Base-by-base conservation (phyloP, 2,888 invertebrate genomes). In the Scaptomyza cyrtandrae region DNA sequence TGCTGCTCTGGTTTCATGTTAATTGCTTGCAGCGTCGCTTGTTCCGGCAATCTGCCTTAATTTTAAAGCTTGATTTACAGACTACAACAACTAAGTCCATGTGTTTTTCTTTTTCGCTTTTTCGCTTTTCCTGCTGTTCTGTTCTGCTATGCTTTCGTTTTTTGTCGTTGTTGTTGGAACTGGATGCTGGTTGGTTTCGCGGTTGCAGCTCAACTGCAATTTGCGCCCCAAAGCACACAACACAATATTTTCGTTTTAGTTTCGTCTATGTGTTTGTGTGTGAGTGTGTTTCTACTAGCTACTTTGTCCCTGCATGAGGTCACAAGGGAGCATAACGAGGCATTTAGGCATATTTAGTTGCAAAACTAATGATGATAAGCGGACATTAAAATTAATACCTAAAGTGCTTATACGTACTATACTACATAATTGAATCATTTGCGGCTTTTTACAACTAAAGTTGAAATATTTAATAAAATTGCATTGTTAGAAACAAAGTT, bases 41-140 rank as follows among this genome's bases (percentile, higher is more conserved):
- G 83, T 83, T 83, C 88, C 86, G 86, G 81, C 83, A 83, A 83
- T 83, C 83, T 83, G 84, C 88, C 84, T 83, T 83, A 88, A 88
- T 86, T 88, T 83, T 88, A 86, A 83, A 83, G 86, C 86, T 83
- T 86, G 88, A 83, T 88, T 83, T 88, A 83, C 86, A 77, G 71
- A 76, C 84, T 68, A 83, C 73, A 87, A 67, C 75, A 56, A 63
- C 41, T 1, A 5, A 56, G 13, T 45, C 41, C n/a, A 24, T n/a
- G 29, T 65, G 11, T 60, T 48, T 4, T 39, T 52, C 31, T 10
- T 62, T 33, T 41, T 46, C 52, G 37, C 48, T 44, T 50, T 27
- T 57, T 49, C 52, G 37, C 48, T 44, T 50, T 27, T 57, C 46
- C 19, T 56, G 33, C 43, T 53, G 19, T 46, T 50, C 43, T 53